Base-by-base conservation (phyloP, 1,140 invertebrate species). In the Caenorhabditis latens region DNA sequence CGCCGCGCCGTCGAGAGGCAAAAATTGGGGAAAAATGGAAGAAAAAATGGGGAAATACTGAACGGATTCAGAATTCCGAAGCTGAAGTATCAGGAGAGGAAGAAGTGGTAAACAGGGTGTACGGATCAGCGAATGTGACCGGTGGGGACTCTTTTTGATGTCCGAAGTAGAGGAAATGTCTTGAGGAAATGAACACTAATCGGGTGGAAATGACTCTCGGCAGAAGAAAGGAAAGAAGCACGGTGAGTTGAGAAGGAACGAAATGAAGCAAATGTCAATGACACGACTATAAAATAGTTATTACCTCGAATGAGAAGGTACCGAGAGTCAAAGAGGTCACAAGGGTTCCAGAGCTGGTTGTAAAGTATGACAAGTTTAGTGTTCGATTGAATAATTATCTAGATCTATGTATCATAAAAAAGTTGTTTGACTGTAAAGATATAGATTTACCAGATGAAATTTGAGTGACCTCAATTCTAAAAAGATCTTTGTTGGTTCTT, bases 251-350 rank as follows among this genome's bases (percentile, higher is more conserved):
- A 48, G 7, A 40, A 79, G 42, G 21, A 14, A 32, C 32, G 32
- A 32, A 32, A 32, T 32, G 40, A 79, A 50, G 71, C 71, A 63
- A 63, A 63, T 58, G 55, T 58, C 65, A 71, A 71, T 79, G 71
- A 79, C 46, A 79, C 71, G 46, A 79, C 71, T 79, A 79, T 79
- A 79, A 79, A 79, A 79, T 21, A 53, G 71, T 79, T 79, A 79
- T 79, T 79, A 79, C 71, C 71, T 8, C 14, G 43, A 79, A 79
- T 13, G 24, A 63, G 61, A 63, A 63, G 61, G 24, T 40, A 40
- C 21, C 21, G n/a, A 19, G 9, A 21, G 24, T 11, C 24, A 21
- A 32, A 32, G 61, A 32, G 61, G 61, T 63, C 61, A 63, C 58
- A 32, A 19, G 8, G 14, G 19, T 58, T 19, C 57, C n/a, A 9